phyloP scores from a whole-genome alignment of 2,888 invertebrate species.

The Gastrophysa polygoni region DNA sequence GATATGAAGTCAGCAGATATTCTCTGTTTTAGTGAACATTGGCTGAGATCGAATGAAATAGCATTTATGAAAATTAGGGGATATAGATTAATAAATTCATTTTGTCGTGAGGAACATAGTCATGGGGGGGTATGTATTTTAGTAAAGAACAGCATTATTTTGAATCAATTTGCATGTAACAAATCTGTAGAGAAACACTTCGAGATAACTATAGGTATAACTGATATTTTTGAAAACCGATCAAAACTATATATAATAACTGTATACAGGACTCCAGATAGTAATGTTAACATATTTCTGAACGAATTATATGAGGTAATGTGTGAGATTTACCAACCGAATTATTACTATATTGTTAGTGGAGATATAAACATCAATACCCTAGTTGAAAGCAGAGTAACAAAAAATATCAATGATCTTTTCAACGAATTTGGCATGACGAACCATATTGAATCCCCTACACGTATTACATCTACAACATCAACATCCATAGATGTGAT shows the following conservation, averaged over 20 bases:
- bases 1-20: background rate
- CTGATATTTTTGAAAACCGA: background rate
- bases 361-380: slow-evolving; percentile 1
- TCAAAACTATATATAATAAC: background rate
- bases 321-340: slow-evolving; percentile 10
- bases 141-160: background rate
- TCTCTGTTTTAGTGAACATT: background rate
- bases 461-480: background rate
- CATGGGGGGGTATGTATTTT: background rate
- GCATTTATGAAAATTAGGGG: background rate
- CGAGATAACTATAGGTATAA: background rate
- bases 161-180: background rate
- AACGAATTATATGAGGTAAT: slow-evolving; percentile 3
- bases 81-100: background rate
- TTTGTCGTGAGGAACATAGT: background rate
- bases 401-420: background rate
- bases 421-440: slow-evolving; percentile 1
- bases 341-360: slow-evolving; percentile 10
- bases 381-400: background rate
- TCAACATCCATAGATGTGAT: slow-evolving; percentile 3
- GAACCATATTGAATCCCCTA: background rate
- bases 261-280: slow-evolving; percentile 6
- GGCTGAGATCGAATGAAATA: background rate
- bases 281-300: background rate
- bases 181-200: background rate